Conservation (phyloP, 2,888 invertebrate species). For the Amphipyra berbera region DNA sequence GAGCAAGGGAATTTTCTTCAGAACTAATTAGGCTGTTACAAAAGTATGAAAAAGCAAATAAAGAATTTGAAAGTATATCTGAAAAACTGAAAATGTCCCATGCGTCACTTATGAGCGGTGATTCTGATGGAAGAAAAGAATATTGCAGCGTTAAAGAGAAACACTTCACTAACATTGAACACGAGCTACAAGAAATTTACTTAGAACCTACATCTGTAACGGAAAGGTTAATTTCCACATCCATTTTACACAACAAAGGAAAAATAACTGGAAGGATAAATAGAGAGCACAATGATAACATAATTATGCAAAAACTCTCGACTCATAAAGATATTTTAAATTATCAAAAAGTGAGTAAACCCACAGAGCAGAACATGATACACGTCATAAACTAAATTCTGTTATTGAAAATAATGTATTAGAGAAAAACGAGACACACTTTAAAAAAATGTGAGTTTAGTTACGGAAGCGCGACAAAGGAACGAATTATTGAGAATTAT, state of each 20-base stretch:
- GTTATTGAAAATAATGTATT: constrained; percentile 1
- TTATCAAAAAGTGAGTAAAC: background rate
- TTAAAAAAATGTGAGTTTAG: background rate
- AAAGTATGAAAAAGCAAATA: constrained; percentile 74
- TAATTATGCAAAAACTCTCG: constrained; percentile 3
- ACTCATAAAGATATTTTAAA: constrained; percentile 6
- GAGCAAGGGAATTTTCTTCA: constrained; percentile 67
- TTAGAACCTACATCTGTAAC: constrained; percentile 8
- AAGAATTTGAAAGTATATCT: constrained; percentile 68
- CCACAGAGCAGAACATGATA: background rate
- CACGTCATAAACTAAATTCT: background rate
- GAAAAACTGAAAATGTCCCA: constrained; percentile 59
- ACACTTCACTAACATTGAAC: constrained; percentile 2
- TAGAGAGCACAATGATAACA: constrained; percentile 1
- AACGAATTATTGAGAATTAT: background rate
- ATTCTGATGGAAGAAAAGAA: constrained; percentile 9
- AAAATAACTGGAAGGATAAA: background rate
- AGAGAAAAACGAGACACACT: constrained; percentile 4
- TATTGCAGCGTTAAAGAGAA: background rate
- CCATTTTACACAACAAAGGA: constrained; percentile 1
- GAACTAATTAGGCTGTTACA: constrained; percentile 67
- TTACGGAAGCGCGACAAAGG: background rate
- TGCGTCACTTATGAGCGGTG: constrained; percentile 22
- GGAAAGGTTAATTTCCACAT: constrained; percentile 5
- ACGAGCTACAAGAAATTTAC: constrained; percentile 8